phyloP scores from a whole-genome alignment of 2,113 vertebrate species.

The Dolichallabes microphthalmus region DNA sequence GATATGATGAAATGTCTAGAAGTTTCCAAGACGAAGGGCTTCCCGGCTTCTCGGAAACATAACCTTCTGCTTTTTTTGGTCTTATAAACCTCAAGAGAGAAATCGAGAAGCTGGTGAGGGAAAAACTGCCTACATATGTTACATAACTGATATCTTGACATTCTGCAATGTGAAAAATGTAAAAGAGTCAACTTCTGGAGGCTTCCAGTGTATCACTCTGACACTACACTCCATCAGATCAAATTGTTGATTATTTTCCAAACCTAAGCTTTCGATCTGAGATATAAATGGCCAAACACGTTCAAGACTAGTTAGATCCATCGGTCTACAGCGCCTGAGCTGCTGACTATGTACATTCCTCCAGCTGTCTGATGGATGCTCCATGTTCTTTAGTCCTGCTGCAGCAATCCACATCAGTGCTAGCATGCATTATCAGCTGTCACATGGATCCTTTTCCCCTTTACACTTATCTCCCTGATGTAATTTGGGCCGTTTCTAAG shows the following conservation, averaged over 20 bases:
- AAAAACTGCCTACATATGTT: neutral
- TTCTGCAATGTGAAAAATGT: neutral
- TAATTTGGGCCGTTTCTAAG: constrained; percentile 39
- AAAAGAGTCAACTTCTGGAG: neutral
- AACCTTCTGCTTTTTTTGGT: neutral
- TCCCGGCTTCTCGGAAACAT: neutral
- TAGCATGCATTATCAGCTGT: constrained; percentile 38
- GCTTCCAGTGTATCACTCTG: neutral
- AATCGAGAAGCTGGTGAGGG: neutral
- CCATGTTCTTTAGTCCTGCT: constrained; percentile 22
- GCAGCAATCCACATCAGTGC: neutral
- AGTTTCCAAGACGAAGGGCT: neutral
- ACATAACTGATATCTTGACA: neutral
- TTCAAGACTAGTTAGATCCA: neutral
- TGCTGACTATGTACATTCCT: neutral
- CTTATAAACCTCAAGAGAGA: neutral
- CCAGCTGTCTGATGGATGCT: constrained; percentile 4
- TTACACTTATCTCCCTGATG: constrained; percentile 34
- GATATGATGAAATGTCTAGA: no score
- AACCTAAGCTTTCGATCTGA: neutral
- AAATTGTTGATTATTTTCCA: neutral
- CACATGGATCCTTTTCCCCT: constrained; percentile 20
- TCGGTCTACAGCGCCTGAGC: neutral
- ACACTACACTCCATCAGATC: neutral
- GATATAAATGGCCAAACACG: neutral